Evolutionary conservation across 2,113 vertebrate species (phyloP).

Genomic region (Progne subis): DNA sequence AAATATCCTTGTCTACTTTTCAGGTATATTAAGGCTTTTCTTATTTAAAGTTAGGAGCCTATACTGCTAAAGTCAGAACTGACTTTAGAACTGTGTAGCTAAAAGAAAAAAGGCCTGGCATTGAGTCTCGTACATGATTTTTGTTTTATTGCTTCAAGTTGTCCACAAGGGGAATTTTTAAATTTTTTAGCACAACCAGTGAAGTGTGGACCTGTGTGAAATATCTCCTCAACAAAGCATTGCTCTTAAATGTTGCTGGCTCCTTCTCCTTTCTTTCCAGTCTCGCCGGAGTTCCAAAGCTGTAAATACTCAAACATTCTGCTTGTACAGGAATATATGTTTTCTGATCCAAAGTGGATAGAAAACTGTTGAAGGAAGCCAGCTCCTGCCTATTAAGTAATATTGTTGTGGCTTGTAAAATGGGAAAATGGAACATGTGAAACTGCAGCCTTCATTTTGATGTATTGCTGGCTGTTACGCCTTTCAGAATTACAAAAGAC

Average conservation of each 20-base stretch:
- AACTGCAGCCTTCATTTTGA: slow-evolving; percentile 32
- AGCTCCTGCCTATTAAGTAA: slow-evolving; percentile 45
- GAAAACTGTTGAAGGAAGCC: not conserved
- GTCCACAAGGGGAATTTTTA: not conserved
- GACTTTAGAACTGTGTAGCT: not conserved
- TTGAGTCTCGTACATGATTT: not conserved
- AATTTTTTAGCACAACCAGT: not conserved
- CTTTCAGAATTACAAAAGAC: slow-evolving; percentile 61
- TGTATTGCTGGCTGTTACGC: slow-evolving; percentile 7
- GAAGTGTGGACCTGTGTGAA: slow-evolving; percentile 8
- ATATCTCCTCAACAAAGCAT: not conserved
- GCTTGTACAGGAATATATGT: not conserved
- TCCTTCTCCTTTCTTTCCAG: not conserved
- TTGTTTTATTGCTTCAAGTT: not conserved
- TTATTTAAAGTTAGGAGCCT: not conserved
- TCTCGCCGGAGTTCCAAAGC: slow-evolving; percentile 6
- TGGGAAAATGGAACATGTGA: not conserved
- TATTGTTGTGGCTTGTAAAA: slow-evolving; percentile 36
- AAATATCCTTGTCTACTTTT: not conserved
- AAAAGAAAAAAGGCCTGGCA: not conserved
- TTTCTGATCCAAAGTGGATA: not conserved
- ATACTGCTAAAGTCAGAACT: not conserved
- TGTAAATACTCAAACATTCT: slow-evolving; percentile 24
- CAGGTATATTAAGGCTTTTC: not conserved
- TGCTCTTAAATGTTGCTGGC: not conserved